Evolutionary conservation across 2,113 vertebrate species (phyloP), one percentile per base, ranked within the genome.

Genomic region (Copsychus sechellarum): DNA sequence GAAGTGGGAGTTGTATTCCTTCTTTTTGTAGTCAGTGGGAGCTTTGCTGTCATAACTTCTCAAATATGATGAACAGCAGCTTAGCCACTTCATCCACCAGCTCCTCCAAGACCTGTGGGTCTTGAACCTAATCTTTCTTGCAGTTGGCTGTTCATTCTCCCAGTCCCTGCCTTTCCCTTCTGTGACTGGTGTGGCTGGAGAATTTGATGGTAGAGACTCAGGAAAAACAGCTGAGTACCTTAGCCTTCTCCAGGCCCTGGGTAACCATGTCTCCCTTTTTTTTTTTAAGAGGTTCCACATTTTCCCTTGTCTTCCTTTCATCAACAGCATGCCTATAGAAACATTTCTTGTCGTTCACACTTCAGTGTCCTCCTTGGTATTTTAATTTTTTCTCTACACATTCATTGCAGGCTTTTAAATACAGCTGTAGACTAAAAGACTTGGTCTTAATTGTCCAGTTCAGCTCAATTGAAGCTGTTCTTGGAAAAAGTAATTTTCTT

Each of bases 401-500:
- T 22, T 23, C 22, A 43, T 23, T 73, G 24, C 24, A 66, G 50
- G 8, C 14, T 81, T 93, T 91, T 72, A 76, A 74, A 81, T 69
- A 56, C 40, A 87, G 36, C 48, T 81, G 48, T 38, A 34, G 20
- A 19, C n/a, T 64, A 38, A 81, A 95, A 89, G 48, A 21, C 6
- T 71, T 79, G 20, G 6, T 86, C 70, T 86, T 86, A 60, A 34
- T 66, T 81, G 60, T 67, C 69, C 8, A 5, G 58, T 65, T 92
- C 64, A 66, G 85, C 7, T 22, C 69, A 76, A 86, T 69, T 91
- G 65, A 89, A 91, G 24, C 12, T 94, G 54, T 92, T 92, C 86
- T 91, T 95, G 73, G 83, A 90, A 95, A 96, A 95, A 79, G 70
- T 8, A 0, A 8, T 53, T 80, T 91, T 81, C 62, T 91, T 96